These are phyloP conservation scores for Labeo calbasu DNA, from an alignment of 2,797 vertebrate genomes.

Conservation along the genomic window DNA sequence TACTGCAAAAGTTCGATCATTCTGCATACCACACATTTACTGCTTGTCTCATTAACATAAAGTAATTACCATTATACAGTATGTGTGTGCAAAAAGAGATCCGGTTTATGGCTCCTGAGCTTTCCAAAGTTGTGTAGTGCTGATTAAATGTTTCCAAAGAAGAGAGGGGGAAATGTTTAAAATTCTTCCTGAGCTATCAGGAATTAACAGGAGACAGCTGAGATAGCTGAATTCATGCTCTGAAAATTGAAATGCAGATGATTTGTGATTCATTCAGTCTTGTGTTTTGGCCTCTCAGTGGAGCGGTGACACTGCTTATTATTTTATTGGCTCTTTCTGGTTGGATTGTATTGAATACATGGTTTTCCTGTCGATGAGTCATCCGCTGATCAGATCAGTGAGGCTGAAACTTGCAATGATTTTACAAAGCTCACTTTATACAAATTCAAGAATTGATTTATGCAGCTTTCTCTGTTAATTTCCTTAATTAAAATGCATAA, in stretches of 20 bases:
- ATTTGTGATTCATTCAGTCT: conserved; percentile 50
- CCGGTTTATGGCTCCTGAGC: background rate
- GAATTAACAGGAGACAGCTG: conserved; percentile 20
- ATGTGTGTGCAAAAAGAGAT: background rate
- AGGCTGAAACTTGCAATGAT: background rate
- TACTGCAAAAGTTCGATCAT: background rate
- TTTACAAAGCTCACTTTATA: conserved; percentile 13
- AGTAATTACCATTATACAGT: background rate
- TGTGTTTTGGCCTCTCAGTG: conserved; percentile 61
- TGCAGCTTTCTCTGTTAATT: background rate
- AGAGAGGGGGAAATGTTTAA: background rate
- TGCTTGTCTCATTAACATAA: background rate
- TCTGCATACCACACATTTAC: background rate
- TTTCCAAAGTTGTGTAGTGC: background rate
- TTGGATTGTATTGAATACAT: conserved; percentile 76
- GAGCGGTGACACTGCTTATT: conserved; percentile 66
- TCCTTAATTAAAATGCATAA: conserved; percentile 7
- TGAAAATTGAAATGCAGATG: conserved; percentile 52
- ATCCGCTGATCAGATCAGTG: conserved; percentile 66
- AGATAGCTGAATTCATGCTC: conserved; percentile 30
- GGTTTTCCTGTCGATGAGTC: conserved; percentile 74
- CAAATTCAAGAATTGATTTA: background rate
- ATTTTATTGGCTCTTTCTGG: conserved; percentile 68
- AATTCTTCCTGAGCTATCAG: conserved; percentile 3
- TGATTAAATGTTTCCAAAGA: background rate